phyloP scores from a whole-genome alignment of 2,888 invertebrate species.

The Hypena proboscidalis region DNA sequence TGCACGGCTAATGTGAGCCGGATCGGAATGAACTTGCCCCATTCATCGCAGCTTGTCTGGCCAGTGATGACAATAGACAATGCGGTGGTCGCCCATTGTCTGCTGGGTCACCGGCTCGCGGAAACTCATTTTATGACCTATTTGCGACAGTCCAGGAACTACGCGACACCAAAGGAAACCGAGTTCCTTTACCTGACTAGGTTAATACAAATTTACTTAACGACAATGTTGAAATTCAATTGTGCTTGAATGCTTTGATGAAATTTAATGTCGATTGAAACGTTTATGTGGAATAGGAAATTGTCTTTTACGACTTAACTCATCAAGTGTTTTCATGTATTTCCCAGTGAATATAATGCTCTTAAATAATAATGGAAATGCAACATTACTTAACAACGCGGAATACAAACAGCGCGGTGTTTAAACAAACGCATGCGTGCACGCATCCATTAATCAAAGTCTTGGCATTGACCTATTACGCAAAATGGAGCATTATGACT shows the following conservation, averaged over 20 bases:
- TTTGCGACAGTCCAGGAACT: constrained; percentile 61
- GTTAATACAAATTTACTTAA: constrained; percentile 29
- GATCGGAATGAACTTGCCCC: constrained; percentile 72
- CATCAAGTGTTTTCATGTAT: too few relatives aligned
- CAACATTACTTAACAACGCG: too few relatives aligned
- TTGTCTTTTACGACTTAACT: not conserved
- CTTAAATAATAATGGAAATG: too few relatives aligned
- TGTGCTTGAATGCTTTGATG: constrained; percentile 26
- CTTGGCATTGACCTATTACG: constrained; percentile 58
- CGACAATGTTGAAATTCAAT: constrained; percentile 16
- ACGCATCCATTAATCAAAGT: constrained; percentile 41
- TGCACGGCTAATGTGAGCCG: constrained; percentile 59
- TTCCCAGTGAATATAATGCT: too few relatives aligned
- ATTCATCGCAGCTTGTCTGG: constrained; percentile 72
- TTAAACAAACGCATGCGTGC: constrained; percentile 31
- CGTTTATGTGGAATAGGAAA: not conserved
- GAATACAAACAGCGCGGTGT: constrained; percentile 22
- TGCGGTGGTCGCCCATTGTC: constrained; percentile 70
- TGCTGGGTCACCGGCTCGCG: constrained; percentile 62
- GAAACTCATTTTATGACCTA: constrained; percentile 64
- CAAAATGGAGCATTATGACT: constrained; percentile 46
- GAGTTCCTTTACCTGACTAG: constrained; percentile 48
- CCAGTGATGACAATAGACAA: constrained; percentile 72
- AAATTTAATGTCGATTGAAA: not conserved
- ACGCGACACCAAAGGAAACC: constrained; percentile 49